Evolutionary conservation across 2,113 vertebrate species (phyloP), one percentile per base, ranked within the genome.

Genomic region (Gallinago jamesoni): DNA sequence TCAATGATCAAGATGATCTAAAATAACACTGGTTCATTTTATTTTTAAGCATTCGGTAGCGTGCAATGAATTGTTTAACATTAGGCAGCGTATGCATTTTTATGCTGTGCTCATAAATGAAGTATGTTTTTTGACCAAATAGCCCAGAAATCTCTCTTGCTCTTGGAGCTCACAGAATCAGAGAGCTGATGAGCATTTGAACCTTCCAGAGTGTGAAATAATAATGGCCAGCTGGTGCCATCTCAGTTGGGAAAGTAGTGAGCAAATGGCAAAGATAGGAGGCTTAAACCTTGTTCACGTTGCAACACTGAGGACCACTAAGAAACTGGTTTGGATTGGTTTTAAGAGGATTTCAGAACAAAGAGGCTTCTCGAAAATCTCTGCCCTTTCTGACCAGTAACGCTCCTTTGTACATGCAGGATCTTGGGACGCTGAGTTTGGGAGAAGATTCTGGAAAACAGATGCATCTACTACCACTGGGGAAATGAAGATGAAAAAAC

Each of bases 271-370:
- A 93, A 79, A 95, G 69, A 91, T 68, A 82, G 2, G 48, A 94
- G 57, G 84, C 55, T 75, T 56, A 79, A 94, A 89, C 69, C 70
- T 87, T 72, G 45, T 66, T 94, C 81, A 62, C 14, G 39, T 39
- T 0, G 0, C 33, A 64, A 57, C 66, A 69, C 52, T 21, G 66
- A 94, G 67, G 70, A 87, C 47, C 69, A 52, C 80, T 84, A 78
- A 78, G 64, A 84, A 87, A 91, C 66, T 91, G 53, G 52, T 94
- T 87, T 84, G 56, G 22, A 50, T 84, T 79, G 30, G 69, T 82
- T 93, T 97, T 27, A 94, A 94, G 89, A 87, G 62, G 77, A 89
- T 87, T 96, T 87, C 57, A 84, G 68, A 91, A 75, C 64, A 94
- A 90, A 90, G 37, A 21, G 3, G 7, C 84, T 95, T 89, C 86